A percentile compares a stretch with the other conserved stretches of the same genome.
Conservation (phyloP, 2,797 vertebrate species). For the Taeniopygia guttata region DNA sequence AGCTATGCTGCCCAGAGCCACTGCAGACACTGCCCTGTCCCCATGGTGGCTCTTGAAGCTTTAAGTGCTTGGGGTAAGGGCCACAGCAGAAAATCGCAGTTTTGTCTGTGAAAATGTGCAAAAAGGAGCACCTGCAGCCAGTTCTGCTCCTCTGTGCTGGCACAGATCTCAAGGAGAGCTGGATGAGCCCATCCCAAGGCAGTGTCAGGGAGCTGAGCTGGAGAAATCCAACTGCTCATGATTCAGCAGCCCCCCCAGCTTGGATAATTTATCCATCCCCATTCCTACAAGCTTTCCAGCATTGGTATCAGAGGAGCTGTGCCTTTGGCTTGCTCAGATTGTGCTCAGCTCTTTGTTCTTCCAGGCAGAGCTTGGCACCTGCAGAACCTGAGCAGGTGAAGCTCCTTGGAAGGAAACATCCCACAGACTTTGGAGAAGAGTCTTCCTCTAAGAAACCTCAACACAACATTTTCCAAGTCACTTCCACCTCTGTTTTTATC, state of each 20-base stretch:
- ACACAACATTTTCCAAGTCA: rapidly evolving
- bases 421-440: not conserved
- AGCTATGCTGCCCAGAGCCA: not conserved
- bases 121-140: not conserved
- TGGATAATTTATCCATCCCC: not conserved
- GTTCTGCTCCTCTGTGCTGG: not conserved
- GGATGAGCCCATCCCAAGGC: not conserved
- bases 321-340: not conserved
- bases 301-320: not conserved
- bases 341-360: not conserved
- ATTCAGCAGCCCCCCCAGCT: not conserved
- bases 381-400: not conserved
- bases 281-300: rapidly evolving
- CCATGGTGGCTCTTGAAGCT: not conserved
- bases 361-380: not conserved
- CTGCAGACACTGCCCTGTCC: not conserved
- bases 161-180: not conserved
- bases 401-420: not conserved
- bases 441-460: not conserved
- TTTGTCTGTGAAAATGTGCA: not conserved
- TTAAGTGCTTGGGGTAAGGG: not conserved
- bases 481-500: not conserved
- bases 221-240: not conserved
- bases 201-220: not conserved
- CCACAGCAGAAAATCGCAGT: not conserved